These are phyloP conservation scores for Centropus bengalensis DNA, from an alignment of 2,113 vertebrate genomes.

Conservation along the genomic window DNA sequence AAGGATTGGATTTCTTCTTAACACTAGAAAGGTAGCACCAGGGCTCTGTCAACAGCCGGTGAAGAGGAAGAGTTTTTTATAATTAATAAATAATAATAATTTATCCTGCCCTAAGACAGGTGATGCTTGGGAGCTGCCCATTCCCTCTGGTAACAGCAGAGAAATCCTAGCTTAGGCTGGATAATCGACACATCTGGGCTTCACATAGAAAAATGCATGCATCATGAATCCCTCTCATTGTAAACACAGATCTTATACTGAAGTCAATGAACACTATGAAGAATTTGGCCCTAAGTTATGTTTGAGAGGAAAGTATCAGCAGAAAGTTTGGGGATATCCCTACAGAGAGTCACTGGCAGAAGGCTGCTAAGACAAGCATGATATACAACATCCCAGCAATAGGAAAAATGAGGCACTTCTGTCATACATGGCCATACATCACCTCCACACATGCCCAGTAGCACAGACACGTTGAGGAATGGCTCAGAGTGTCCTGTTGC, in stretches of 20 bases:
- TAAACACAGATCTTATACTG: neutral
- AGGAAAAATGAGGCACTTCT: neutral
- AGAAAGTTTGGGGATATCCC: neutral
- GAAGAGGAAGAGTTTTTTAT: neutral
- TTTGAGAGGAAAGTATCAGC: neutral
- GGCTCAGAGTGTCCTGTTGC: neutral
- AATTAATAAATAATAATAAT: no score
- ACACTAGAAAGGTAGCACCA: neutral
- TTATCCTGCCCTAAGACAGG: neutral
- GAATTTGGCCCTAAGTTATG: neutral
- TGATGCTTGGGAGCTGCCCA: neutral
- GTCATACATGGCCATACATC: neutral
- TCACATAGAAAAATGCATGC: neutral
- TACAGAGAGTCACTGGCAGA: neutral
- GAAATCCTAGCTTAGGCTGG: neutral
- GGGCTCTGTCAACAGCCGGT: neutral
- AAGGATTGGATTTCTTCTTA: neutral
- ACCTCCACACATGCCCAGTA: neutral
- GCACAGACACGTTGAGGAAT: neutral
- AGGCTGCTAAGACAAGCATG: neutral
- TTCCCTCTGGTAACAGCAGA: neutral
- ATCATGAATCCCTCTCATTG: neutral
- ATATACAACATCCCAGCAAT: neutral
- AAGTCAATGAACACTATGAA: neutral
- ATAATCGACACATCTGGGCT: neutral